Percentiles rank a stretch among this genome's conserved stretches.
These are phyloP conservation scores for Bursaphelenchus mucronatus DNA, from an alignment of 1,140 invertebrate genomes.

Conservation along the genomic window DNA sequence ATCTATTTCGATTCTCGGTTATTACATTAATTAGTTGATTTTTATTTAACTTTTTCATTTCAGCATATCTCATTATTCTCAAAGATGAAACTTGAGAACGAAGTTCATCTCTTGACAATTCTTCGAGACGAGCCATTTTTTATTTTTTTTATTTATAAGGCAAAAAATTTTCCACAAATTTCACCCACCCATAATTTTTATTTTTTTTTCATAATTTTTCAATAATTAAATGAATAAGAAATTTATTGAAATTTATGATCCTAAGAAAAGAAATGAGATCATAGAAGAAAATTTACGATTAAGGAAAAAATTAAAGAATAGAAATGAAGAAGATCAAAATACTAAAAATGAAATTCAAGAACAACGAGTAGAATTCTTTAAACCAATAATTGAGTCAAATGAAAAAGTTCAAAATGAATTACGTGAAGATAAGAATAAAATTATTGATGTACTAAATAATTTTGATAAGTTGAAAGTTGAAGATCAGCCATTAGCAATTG, in stretches of 20 bases:
- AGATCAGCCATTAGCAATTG: conserved; percentile 8
- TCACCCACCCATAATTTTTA: no score
- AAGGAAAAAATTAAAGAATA: conserved; percentile 27
- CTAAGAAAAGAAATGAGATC: conserved; percentile 29
- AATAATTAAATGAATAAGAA: conserved; percentile 28
- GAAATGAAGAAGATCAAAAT: conserved; percentile 34
- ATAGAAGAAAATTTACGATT: conserved; percentile 30
- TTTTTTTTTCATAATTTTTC: conserved; percentile 17
- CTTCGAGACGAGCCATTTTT: conserved; percentile 21
- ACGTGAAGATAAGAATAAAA: conserved; percentile 32
- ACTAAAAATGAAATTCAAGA: conserved; percentile 24
- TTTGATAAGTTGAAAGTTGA: conserved; percentile 22
- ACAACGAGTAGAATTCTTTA: not conserved
- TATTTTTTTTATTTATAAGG: not conserved
- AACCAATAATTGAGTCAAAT: not conserved
- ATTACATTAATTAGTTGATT: not conserved
- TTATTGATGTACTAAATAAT: conserved; percentile 31
- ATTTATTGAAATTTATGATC: conserved; percentile 39
- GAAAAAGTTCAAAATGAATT: no score
- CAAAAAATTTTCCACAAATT: conserved; percentile 4
- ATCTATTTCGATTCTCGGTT: not conserved
- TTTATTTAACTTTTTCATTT: not conserved
- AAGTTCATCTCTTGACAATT: conserved; percentile 20
- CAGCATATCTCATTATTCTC: not conserved
- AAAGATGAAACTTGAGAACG: not conserved